Evolutionary conservation across 2,888 invertebrate species (phyloP).

Genomic region (Copidosoma aretas): DNA sequence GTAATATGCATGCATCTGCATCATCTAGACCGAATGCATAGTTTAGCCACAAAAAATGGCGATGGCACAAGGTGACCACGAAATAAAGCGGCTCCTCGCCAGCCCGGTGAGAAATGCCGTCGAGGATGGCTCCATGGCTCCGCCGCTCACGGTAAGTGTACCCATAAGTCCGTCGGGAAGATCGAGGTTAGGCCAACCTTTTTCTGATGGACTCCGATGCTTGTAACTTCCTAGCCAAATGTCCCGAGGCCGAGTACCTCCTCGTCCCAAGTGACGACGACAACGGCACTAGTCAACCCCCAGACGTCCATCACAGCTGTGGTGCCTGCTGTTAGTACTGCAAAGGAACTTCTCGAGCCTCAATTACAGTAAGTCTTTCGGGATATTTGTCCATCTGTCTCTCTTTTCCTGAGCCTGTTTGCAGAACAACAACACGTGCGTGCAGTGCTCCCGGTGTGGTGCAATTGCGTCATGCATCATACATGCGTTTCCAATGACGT

Average conservation of each 20-base stretch:
- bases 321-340: slow-evolving; percentile 45
- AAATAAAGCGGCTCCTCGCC: slow-evolving; percentile 52
- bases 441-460: neutral
- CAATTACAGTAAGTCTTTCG: slow-evolving; percentile 54
- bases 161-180: neutral
- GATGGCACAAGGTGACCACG: slow-evolving; percentile 45
- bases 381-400: neutral
- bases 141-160: slow-evolving; percentile 53
- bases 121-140: slow-evolving; percentile 57
- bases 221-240: slow-evolving; percentile 49
- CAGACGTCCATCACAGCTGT: slow-evolving; percentile 53
- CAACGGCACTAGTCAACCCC: slow-evolving; percentile 43
- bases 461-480: neutral
- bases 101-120: slow-evolving; percentile 53
- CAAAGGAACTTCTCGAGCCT: slow-evolving; percentile 48
- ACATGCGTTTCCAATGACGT: neutral
- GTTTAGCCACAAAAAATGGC: slow-evolving; percentile 14
- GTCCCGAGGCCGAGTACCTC: slow-evolving; percentile 55
- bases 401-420: neutral
- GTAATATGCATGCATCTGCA: too few species aligned
- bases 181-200: slow-evolving; percentile 24
- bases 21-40: neutral
- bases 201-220: neutral
- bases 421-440: too few species aligned
- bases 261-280: slow-evolving; percentile 39